Conservation (phyloP, 2,888 invertebrate genomes). For the Pachymerium ferrugineum region DNA sequence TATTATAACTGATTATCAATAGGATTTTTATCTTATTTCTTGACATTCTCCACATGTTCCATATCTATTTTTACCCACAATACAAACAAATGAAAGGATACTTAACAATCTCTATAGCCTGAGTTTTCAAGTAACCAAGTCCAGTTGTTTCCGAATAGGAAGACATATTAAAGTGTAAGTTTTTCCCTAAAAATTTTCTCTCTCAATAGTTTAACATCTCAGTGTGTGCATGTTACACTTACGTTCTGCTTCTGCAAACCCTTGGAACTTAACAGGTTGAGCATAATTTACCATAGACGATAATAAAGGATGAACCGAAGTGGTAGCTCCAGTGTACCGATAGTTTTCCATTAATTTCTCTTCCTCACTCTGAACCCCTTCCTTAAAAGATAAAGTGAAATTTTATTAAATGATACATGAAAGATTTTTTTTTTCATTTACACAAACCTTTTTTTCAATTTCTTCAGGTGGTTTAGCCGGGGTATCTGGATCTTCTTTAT, state of each 20-base stretch:
- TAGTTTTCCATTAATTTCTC: constrained; percentile 50
- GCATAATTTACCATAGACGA: constrained; percentile 99
- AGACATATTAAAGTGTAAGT: constrained; percentile 97
- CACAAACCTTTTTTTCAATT: constrained; percentile 46
- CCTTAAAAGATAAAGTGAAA: background rate
- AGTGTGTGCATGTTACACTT: constrained; percentile 44
- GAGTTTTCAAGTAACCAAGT: constrained; percentile 88
- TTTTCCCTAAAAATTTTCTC: constrained; percentile 65
- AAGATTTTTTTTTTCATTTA: background rate
- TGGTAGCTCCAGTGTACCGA: constrained; percentile 93
- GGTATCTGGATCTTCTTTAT: constrained; percentile 75
- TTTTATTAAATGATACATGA: background rate
- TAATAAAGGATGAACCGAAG: constrained; percentile 97
- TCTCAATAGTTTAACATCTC: background rate
- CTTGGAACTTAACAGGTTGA: constrained; percentile 97
- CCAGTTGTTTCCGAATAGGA: constrained; percentile 98
- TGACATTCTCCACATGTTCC: background rate
- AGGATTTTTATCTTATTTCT: background rate
- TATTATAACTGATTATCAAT: constrained; percentile 67
- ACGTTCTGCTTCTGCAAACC: constrained; percentile 96
- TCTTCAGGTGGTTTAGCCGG: constrained; percentile 47
- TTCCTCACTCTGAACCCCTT: constrained; percentile 36
- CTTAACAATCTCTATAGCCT: constrained; percentile 98
- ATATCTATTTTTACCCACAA: background rate
- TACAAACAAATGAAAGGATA: constrained; percentile 44